Evolutionary conservation across 2,888 invertebrate genomes (phyloP), one percentile per base, ranked within the genome.

Genomic region (Anaspis maculata): DNA sequence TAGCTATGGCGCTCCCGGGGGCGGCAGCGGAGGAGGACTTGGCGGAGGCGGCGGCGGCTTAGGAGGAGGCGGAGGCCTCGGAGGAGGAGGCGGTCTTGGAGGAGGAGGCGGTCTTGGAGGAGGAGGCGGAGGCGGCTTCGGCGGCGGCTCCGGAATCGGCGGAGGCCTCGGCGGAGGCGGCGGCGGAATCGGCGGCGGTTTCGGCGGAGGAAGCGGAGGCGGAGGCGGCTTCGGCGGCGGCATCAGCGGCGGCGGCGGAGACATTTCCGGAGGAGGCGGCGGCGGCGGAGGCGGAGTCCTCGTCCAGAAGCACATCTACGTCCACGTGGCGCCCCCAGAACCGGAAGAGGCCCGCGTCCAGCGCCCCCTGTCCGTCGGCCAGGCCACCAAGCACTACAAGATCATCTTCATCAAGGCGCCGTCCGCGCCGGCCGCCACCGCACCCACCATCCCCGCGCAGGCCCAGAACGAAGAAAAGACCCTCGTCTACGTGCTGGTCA

Each of bases 401-500:
- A 85, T 86, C 54, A 82, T 85, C 50, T 85, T 86, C 71, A 85
- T 86, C 63, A 84, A 84, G 72, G 88, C 88, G 33, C 88, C 88
- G 54, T 78, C 87, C 51, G 78, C 86, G 44, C 86, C 86, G 41
- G 77, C 84, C 40, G 86, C 86, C 39, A 79, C 82, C 44, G 85
- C 81, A 1, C 88, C 88, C 44, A 75, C 84, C 44, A 85, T 88
- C 46, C 86, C 87, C 14, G 64, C 80, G 30, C 83, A 86, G 50
- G 82, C 83, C 15, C 87, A 84, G 64, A 85, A 87, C 57, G 88
- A 89, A 66, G 85, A 88, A 71, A 89, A 89, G 72, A 88, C 88
- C 4, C 72, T 88, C 46, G 86, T 88, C 39, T 88, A 89, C 66
- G 88, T 89, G 30, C 66, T 89, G 63, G 87, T 88, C 40, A 88